Conservation (phyloP, 2,797 vertebrate genomes). For the Danio tinwini region DNA sequence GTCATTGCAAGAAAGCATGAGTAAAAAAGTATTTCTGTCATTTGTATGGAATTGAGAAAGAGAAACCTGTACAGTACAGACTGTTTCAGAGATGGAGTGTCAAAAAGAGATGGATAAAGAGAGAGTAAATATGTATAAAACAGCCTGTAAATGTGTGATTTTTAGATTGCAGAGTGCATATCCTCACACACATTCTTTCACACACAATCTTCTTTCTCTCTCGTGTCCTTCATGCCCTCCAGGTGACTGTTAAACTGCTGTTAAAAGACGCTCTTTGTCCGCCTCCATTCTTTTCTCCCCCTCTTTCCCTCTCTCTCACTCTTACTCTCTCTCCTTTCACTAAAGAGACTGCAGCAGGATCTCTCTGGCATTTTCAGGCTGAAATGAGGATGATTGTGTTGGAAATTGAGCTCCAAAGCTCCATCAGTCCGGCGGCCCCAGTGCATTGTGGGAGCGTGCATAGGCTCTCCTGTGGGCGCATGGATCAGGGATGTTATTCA, state of each 20-base stretch:
- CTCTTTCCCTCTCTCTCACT: slow-evolving; percentile 38
- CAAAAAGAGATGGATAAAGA: not conserved
- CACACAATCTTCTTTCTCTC: slow-evolving; percentile 28
- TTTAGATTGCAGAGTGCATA: slow-evolving; percentile 11
- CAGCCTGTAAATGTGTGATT: slow-evolving; percentile 8
- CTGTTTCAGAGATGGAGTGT: not conserved
- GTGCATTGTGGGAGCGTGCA: slow-evolving; percentile 79
- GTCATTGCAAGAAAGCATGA: not conserved
- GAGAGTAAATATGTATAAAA: not conserved
- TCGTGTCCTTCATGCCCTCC: slow-evolving; percentile 59
- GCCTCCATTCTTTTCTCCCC: slow-evolving; percentile 32
- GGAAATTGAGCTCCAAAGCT: slow-evolving; percentile 84
- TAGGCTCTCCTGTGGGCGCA: slow-evolving; percentile 72
- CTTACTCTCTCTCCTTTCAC: slow-evolving; percentile 46
- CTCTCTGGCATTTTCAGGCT: slow-evolving; percentile 81
- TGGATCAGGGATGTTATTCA: slow-evolving; percentile 46
- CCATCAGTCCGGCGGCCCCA: slow-evolving; percentile 74
- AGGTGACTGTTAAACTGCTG: slow-evolving; percentile 69
- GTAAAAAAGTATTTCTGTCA: not conserved
- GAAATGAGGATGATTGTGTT: slow-evolving; percentile 83
- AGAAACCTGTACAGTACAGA: slow-evolving; percentile 4
- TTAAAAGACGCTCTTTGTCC: slow-evolving; percentile 57
- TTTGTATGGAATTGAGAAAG: not conserved
- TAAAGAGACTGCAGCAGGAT: slow-evolving; percentile 78
- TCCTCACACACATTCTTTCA: slow-evolving; percentile 9